Evolutionary conservation across 2,113 vertebrate genomes (phyloP), one percentile per base, ranked within the genome.

Genomic region (Himantopus leucocephalus): DNA sequence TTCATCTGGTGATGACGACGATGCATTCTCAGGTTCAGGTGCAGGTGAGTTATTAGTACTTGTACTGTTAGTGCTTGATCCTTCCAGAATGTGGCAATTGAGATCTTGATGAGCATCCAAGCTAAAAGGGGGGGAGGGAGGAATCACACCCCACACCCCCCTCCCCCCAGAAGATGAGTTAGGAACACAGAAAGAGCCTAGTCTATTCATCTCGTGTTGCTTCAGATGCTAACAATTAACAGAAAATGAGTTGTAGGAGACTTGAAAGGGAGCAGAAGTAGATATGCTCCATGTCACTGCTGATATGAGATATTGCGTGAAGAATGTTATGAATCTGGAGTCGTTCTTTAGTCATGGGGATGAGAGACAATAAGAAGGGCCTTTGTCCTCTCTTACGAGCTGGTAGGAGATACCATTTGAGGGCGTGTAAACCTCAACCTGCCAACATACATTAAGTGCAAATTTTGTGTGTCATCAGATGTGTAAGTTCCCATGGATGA

Each of bases 1-100:
- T 37, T 98, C 97, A 73, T 99, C 98, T 29, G 98, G 98, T 29
- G 97, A 98, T 45, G 97, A 98, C 1, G 96, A 97, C 0, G 98
- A 98, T 2, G 35, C 64, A 1, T 97, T 96, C 85, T 99, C 98
- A 32, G 98, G 98, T 45, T 99, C 98, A 7, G 98, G 98, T 6
- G 92, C 88, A 94, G 98, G 98, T 98, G 77, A 96, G 97, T 88
- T 91, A n/a, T 58, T 53, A 60, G 34, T 56, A 68, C 34, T 81
- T 68, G 34, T 24, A n/a, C 47, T 91, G 34, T 50, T 27, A 18
- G 35, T 82, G 64, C 58, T 79, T 76, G 74, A 80, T 80, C 62
- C 53, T 79, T 76, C 58, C 30, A 34, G 85, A 76, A 60, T 41
- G 52, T 68, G 90, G 35, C 58, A 74, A 1, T 3, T 0, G 2